Evolutionary conservation across 2,113 vertebrate species (phyloP), one percentile per base, ranked within the genome.

Genomic region (Syngnathus floridae): DNA sequence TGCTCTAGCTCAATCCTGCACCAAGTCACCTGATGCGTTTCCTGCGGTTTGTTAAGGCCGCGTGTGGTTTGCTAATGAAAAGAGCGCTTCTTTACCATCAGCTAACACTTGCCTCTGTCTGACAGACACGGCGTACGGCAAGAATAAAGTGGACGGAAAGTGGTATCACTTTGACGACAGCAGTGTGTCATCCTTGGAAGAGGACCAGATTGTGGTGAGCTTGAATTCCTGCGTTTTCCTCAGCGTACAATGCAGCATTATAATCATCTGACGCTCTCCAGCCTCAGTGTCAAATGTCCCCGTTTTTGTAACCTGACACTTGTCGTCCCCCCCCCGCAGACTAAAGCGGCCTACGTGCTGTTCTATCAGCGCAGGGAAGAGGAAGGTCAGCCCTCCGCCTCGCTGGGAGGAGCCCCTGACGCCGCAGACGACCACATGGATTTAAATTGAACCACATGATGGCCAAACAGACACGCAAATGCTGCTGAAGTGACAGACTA

Each of bases 161-260:
- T 98, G 95, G 96, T 94, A 97, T 89, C 93, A 95, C 88, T 98
- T 98, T 49, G 96, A 98, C 3, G 95, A 98, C 78, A 97, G 93
- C 87, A 98, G 90, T 0, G 96, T 98, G 19, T 97, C 94, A 0
- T 74, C 92, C 68, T 95, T 95, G 72, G 90, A 94, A 41, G 96
- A 98, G 85, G 95, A 98, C 84, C 94, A 98, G 89, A 98, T 98
- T 84, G 95, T 98, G 93, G 96, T 98, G 82, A 93, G 95, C 89
- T 49, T 49, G 40, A 2, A 62, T 13, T 62, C 17, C 56, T n/a
- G 3, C n/a, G 3, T 54, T 7, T 12, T 45, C 54, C 56, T 19
- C 35, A n/a, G 26, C 3, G 26, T 38, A 59, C 56, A 59, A 4
- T 21, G 11, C 11, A 1, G 12, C 57, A 21, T 57, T 57, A 16